A percentile compares a stretch with the other conserved stretches of the same genome.
These are phyloP conservation scores for Hyposoter didymator DNA, from an alignment of 2,888 invertebrate genomes.

Conservation along the genomic window DNA sequence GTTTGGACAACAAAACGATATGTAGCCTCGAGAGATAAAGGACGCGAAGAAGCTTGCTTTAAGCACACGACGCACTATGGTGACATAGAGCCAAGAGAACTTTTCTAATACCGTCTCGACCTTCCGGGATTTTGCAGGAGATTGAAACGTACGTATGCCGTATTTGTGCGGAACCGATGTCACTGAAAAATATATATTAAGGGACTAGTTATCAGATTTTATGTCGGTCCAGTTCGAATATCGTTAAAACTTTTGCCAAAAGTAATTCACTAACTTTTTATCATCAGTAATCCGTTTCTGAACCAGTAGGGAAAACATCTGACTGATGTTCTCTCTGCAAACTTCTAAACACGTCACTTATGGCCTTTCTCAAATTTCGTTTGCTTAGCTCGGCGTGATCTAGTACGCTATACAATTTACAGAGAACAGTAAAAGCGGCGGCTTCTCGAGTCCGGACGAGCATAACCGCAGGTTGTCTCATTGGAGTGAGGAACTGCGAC, in stretches of 20 bases:
- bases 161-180: slow-evolving; percentile 74
- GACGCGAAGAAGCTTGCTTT: slow-evolving; percentile 55
- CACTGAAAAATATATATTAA: slow-evolving; percentile 28
- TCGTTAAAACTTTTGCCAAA: neutral
- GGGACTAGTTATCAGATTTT: slow-evolving; percentile 59
- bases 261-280: neutral
- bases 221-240: slow-evolving; percentile 29
- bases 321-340: neutral
- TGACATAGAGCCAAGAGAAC: slow-evolving; percentile 80
- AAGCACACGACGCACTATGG: slow-evolving; percentile 75
- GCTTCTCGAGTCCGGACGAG: slow-evolving; percentile 75
- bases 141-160: slow-evolving; percentile 81
- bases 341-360: slow-evolving; percentile 28
- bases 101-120: slow-evolving; percentile 82
- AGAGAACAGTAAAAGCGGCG: slow-evolving; percentile 46
- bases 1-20: slow-evolving; percentile 46
- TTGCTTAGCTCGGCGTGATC: slow-evolving; percentile 19
- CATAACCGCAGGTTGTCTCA: slow-evolving; percentile 80
- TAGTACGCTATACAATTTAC: slow-evolving; percentile 31
- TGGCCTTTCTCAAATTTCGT: slow-evolving; percentile 47
- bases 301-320: neutral
- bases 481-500: slow-evolving; percentile 79
- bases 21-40: slow-evolving; percentile 46
- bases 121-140: slow-evolving; percentile 80
- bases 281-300: neutral